Conservation (phyloP, 30 jellyfish, hydroid and myxozoan species). For the Catostylus mosaicus region DNA sequence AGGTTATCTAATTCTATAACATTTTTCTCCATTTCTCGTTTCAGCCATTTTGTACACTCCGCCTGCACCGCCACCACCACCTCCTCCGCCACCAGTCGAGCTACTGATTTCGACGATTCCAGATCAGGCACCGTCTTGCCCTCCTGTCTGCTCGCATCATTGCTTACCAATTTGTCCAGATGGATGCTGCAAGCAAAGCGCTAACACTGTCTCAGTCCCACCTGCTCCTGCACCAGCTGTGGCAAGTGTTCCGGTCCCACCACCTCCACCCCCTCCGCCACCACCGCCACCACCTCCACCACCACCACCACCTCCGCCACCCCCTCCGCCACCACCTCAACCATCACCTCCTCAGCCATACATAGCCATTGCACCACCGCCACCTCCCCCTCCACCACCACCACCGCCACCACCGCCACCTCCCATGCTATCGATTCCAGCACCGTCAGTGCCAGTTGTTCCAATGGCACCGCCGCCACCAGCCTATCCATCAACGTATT, state of each 20-base stretch:
- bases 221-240: slow-evolving; percentile 77
- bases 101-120: slow-evolving; percentile 56
- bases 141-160: slow-evolving; percentile 69
- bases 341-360: slow-evolving; percentile 59
- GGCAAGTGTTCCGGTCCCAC: slow-evolving; percentile 39
- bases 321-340: slow-evolving; percentile 77
- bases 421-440: slow-evolving; percentile 18
- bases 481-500: slow-evolving; percentile 1
- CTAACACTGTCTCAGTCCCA: slow-evolving; percentile 42
- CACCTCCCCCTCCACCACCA: slow-evolving; percentile 44
- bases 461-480: slow-evolving; percentile 67
- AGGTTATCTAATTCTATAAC: too few species aligned
- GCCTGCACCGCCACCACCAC: slow-evolving; percentile 86
- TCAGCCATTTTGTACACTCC: slow-evolving; percentile 60
- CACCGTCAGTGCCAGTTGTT: slow-evolving; percentile 40
- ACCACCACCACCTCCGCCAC: slow-evolving; percentile 69
- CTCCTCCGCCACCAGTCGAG: slow-evolving; percentile 82
- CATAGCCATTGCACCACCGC: slow-evolving; percentile 54
- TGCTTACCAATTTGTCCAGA: slow-evolving; percentile 63
- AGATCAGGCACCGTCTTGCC: slow-evolving; percentile 63
- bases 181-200: slow-evolving; percentile 43
- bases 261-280: slow-evolving; percentile 70
- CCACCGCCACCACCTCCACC: slow-evolving; percentile 64
- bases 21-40: too few species aligned
- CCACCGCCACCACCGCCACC: slow-evolving; percentile 51